Evolutionary conservation across 2,113 vertebrate genomes (phyloP), one percentile per base, ranked within the genome.

Genomic region (Ctenodactylus gundi): DNA sequence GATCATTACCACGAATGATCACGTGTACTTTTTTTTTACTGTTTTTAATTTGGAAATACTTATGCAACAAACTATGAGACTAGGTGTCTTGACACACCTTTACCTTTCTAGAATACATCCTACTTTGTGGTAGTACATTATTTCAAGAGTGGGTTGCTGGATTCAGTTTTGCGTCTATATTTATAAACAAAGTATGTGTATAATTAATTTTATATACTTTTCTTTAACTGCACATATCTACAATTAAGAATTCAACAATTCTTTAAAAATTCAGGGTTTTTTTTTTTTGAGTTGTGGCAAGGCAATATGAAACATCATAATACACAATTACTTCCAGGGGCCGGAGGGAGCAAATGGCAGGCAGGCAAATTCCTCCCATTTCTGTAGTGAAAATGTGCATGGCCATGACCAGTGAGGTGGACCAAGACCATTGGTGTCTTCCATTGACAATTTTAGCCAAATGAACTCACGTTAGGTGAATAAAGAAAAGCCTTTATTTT

Each of bases 231-330:
- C 1, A 41, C 17, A 55, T 55, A 4, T n/a, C 41, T 1, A 2
- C 64, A 31, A 70, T 82, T 53, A 34, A 15, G 67, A 57, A 7
- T 55, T 90, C 51, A 86, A 80, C 8, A 64, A 34, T 44, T 80
- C 64, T 77, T 81, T 81, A 36, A 96, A 86, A 92, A 36, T 85
- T 88, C 58, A n/a, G n/a, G 64, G n/a, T n/a, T n/a, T n/a, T 46
- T 60, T 76, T 6, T n/a, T 73, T 88, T 67, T 88, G 5, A 84
- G 51, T 70, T 46, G 76, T 64, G 31, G 36, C 67, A 62, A 82
- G n/a, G 44, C 60, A 14, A 53, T 44, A 34, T 51, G 76, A 7
- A n/a, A n/a, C n/a, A n/a, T n/a, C n/a, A n/a, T n/a, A n/a, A n/a
- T n/a, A n/a, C n/a, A n/a, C n/a, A n/a, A n/a, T 20, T 49, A 23